A percentile compares a stretch with the other conserved stretches of the same genome.
phyloP scores from a whole-genome alignment of 2,888 invertebrate species.

The Drosophila cognata region DNA sequence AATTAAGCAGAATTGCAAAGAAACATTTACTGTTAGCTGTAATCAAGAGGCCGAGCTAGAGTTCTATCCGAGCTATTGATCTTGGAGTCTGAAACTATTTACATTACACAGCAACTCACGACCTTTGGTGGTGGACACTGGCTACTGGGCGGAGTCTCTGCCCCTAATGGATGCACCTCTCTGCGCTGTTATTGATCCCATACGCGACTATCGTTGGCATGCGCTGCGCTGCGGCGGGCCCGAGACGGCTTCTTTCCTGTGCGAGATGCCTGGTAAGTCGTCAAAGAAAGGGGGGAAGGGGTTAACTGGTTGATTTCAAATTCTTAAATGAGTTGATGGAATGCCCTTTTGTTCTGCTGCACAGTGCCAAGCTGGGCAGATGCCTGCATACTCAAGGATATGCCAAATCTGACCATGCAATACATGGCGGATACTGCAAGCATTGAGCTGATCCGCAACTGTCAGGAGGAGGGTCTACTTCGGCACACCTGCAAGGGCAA shows the following conservation, averaged over 20 bases:
- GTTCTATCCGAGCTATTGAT: too few species aligned
- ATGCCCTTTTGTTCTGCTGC: constrained; percentile 9
- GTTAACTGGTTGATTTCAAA: neutral
- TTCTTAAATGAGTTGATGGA: neutral
- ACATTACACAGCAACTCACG: constrained; percentile 81
- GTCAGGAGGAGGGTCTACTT: constrained; percentile 90
- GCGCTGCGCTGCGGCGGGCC: constrained; percentile 91
- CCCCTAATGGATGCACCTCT: constrained; percentile 88
- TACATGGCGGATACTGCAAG: constrained; percentile 92
- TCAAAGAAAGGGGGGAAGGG: too few species aligned
- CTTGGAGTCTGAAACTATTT: neutral
- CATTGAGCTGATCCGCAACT: constrained; percentile 90
- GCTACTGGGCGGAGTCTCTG: constrained; percentile 90
- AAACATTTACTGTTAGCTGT: neutral
- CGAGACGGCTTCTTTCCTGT: constrained; percentile 91
- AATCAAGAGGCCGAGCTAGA: neutral
- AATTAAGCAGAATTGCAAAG: neutral
- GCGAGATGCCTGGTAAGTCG: constrained; percentile 90
- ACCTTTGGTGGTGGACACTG: constrained; percentile 85
- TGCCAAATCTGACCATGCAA: constrained; percentile 90
- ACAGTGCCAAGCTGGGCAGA: constrained; percentile 93
- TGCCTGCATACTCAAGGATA: constrained; percentile 89
- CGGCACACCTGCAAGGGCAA: constrained; percentile 91
- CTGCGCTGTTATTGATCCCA: constrained; percentile 91
- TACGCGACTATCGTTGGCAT: constrained; percentile 92